Evolutionary conservation across 2,888 invertebrate genomes (phyloP), one percentile per base, ranked within the genome.

Genomic region (Aspidiotus rigidus): DNA sequence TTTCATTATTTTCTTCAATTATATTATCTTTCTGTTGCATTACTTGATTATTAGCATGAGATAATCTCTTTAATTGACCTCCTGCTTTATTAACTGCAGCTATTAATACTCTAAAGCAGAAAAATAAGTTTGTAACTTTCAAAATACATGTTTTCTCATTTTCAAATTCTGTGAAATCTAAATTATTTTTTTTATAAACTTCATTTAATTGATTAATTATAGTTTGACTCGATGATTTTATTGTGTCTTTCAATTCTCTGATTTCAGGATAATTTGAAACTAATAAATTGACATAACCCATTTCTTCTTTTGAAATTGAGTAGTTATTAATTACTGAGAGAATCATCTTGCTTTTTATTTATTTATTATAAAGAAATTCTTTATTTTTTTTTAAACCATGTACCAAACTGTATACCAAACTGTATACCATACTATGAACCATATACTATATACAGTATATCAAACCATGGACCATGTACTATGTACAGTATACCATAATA

Each of bases 91-190:
- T 49, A 49, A 49, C 49, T 49, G 49, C 49, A 13, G 49, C 49
- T n/a, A 49, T 49, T 49, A 49, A 49, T 49, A 49, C 49, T n/a
- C 49, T 49, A 49, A 49, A 49, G n/a, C 49, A 49, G n/a, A 49
- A 49, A 49, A 49, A 49, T 49, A 49, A 49, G 6, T 49, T 49
- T n/a, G 49, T 49, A 49, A 49, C 49, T 49, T 49, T 49, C 49
- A 49, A 49, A 49, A 49, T 49, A 49, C 49, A 49, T 49, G n/a
- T 49, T 49, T 49, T 49, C 49, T 49, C 49, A 49, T 49, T 49
- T 49, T 49, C 49, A 49, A 49, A 49, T 49, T 49, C 49, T 49
- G 49, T 49, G 11, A 49, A 49, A 49, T 49, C 49, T 49, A 49
- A 49, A 49, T 49, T 49, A 49, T 49, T 49, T 49, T 49, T 6